phyloP scores from a whole-genome alignment of 2,888 invertebrate genomes.

The Plemyria rubiginata region DNA sequence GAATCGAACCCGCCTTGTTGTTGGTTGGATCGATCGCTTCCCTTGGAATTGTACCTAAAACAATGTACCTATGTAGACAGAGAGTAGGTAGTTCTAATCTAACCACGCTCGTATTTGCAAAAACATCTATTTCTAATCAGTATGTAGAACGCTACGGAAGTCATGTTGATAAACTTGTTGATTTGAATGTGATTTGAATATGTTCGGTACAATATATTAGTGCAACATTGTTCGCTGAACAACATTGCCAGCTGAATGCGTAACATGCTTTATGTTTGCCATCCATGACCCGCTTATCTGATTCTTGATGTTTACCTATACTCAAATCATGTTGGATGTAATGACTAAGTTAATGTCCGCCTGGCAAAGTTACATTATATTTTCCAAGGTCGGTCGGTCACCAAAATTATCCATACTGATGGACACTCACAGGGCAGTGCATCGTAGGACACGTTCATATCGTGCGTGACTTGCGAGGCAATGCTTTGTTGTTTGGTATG shows the following conservation, averaged over 20 bases:
- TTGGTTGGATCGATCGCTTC: too few relatives aligned
- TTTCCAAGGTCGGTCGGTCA: too few relatives aligned
- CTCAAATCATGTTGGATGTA: slow-evolving; percentile 1
- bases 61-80: too few relatives aligned
- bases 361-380: neutral
- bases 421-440: too few relatives aligned
- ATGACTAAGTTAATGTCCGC: neutral
- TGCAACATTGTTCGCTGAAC: slow-evolving; percentile 20
- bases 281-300: slow-evolving; percentile 63
- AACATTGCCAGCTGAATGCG: slow-evolving; percentile 47
- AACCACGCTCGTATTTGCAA: neutral
- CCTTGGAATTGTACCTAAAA: too few relatives aligned
- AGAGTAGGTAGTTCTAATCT: neutral
- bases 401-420: too few relatives aligned
- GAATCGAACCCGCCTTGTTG: too few relatives aligned
- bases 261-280: slow-evolving; percentile 48
- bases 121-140: slow-evolving; percentile 19
- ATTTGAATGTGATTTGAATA: slow-evolving; percentile 13
- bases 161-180: slow-evolving; percentile 17
- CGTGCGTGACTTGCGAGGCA: too few relatives aligned
- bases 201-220: slow-evolving; percentile 9
- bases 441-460: too few relatives aligned
- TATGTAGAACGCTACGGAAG: slow-evolving; percentile 6
- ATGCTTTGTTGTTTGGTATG: too few relatives aligned
- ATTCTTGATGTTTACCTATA: slow-evolving; percentile 1